phyloP scores from a whole-genome alignment of 1,140 invertebrate genomes.

The Linepithema humile region DNA sequence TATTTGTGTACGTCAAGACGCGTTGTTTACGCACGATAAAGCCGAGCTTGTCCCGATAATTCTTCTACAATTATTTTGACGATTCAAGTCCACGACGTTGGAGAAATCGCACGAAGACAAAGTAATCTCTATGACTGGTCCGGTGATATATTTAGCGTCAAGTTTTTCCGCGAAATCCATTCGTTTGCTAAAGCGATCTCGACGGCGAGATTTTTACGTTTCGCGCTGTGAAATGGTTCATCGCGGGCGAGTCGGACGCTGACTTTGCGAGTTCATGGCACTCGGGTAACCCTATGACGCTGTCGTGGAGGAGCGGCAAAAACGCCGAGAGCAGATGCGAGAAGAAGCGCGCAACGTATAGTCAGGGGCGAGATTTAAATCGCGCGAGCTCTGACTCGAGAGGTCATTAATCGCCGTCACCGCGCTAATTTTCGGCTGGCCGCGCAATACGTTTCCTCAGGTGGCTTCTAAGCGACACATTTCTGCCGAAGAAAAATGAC shows the following conservation, averaged over 20 bases:
- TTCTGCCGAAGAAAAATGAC: slow-evolving; percentile 45
- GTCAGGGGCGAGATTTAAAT: slow-evolving; percentile 70
- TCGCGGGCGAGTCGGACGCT: slow-evolving; percentile 27
- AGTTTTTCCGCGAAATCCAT: neutral
- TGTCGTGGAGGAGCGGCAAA: slow-evolving; percentile 61
- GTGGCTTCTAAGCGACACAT: slow-evolving; percentile 57
- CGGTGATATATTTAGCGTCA: neutral
- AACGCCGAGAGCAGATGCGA: slow-evolving; percentile 63
- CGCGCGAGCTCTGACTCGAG: slow-evolving; percentile 56
- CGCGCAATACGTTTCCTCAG: slow-evolving; percentile 47
- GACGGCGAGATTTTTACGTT: slow-evolving; percentile 20
- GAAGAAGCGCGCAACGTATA: slow-evolving; percentile 59
- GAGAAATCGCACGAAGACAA: neutral
- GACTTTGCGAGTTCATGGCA: slow-evolving; percentile 63
- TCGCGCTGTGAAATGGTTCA: neutral
- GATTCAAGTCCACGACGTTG: neutral
- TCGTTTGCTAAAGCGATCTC: neutral
- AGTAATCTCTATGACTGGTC: too few relatives aligned
- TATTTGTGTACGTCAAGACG: slow-evolving; percentile 33
- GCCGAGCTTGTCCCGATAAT: neutral
- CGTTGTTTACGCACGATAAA: slow-evolving; percentile 15
- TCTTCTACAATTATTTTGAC: neutral
- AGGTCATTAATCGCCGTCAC: slow-evolving; percentile 71
- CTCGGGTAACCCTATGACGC: slow-evolving; percentile 57
- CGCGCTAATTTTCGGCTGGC: slow-evolving; percentile 65